Percentiles rank a stretch among this genome's conserved stretches.
These are phyloP conservation scores for Rhadinocentrus ornatus DNA, from an alignment of 2,797 vertebrate genomes.

Conservation along the genomic window DNA sequence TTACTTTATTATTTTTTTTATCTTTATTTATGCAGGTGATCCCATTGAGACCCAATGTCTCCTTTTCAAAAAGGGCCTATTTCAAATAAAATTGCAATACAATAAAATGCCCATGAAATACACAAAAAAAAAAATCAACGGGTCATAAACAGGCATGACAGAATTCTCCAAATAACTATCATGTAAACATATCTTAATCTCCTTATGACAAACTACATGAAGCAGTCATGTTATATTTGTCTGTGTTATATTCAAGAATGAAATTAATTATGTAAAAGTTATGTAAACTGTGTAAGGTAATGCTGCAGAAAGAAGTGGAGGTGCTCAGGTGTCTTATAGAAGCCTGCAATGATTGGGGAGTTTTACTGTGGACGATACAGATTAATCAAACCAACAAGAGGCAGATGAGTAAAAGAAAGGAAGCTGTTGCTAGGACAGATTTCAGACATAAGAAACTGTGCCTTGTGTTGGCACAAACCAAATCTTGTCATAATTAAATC, in stretches of 20 bases:
- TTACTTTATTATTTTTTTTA: background rate
- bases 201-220: conserved; percentile 4
- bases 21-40: background rate
- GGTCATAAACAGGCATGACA: background rate
- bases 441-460: conserved; percentile 8
- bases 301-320: conserved; percentile 3
- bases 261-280: too few species aligned
- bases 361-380: conserved; percentile 12
- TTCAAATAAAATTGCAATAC: background rate
- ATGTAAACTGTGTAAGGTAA: background rate
- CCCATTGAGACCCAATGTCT: background rate
- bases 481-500: background rate
- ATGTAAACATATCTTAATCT: background rate
- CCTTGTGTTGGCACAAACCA: background rate
- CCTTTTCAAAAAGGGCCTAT: background rate
- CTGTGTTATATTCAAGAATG: background rate
- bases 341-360: background rate
- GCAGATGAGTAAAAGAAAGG: conserved; percentile 3
- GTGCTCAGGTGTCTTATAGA: conserved; percentile 29
- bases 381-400: conserved; percentile 22
- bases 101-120: too few species aligned
- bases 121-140: background rate
- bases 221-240: background rate
- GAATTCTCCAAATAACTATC: conserved; percentile 19
- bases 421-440: conserved; percentile 1